Conservation (phyloP, 2,888 invertebrate species). For the Drosophila anomalipes region DNA sequence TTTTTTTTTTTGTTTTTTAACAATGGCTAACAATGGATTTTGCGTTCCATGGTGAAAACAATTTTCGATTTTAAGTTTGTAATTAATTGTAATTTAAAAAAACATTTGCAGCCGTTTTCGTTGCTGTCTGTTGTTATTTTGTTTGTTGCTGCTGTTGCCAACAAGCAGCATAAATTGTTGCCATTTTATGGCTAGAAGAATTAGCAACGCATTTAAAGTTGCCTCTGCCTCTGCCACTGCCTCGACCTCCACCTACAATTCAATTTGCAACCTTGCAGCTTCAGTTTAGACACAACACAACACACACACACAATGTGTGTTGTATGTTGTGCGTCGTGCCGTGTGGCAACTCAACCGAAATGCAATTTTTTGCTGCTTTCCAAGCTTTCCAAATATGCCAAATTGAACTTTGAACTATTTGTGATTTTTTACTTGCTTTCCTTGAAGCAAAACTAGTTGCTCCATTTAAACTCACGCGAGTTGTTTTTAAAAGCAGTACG, state of each 20-base stretch:
- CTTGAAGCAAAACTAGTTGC: conserved; percentile 23
- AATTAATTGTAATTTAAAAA: conserved; percentile 70
- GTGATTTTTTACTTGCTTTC: conserved; percentile 20
- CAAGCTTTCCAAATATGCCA: conserved; percentile 56
- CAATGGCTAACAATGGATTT: conserved; percentile 20
- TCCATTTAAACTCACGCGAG: conserved; percentile 3
- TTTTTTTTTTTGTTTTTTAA: not conserved
- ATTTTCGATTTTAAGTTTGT: conserved; percentile 61
- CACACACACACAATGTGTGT: conserved; percentile 6
- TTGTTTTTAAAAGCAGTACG: not conserved
- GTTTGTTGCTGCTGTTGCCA: conserved; percentile 20
- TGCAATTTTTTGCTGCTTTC: conserved; percentile 46
- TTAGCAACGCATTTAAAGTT: conserved; percentile 58
- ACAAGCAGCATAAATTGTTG: conserved; percentile 55
- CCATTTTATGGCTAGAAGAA: conserved; percentile 59
- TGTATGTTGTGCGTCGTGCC: conserved; percentile 22
- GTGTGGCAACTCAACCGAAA: conserved; percentile 14
- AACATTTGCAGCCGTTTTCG: conserved; percentile 34
- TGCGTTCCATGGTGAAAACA: conserved; percentile 50
- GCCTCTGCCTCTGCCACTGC: conserved; percentile 34
- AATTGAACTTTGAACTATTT: conserved; percentile 57
- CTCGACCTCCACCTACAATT: conserved; percentile 74
- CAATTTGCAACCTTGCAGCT: conserved; percentile 66
- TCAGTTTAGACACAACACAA: conserved; percentile 24
- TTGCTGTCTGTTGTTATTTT: not conserved